Evolutionary conservation across 2,797 vertebrate species (phyloP).

Genomic region (Merluccius polli): DNA sequence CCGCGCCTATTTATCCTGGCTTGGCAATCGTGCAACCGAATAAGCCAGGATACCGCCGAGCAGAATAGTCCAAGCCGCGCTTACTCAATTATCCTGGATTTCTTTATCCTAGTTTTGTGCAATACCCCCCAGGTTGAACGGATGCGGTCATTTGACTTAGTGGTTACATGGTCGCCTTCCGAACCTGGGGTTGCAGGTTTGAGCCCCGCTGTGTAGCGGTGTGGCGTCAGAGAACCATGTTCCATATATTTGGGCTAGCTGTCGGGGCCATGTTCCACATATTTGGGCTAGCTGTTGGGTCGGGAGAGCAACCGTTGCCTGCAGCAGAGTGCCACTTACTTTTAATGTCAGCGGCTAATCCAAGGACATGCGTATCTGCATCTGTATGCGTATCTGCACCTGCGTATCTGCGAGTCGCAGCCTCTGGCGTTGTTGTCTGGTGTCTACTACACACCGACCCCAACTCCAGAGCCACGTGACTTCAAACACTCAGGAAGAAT

Average conservation of each 20-base stretch:
- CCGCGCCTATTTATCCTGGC: no score
- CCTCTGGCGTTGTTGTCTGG: neutral
- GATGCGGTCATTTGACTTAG: no score
- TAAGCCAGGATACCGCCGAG: no score
- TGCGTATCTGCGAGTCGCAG: constrained; percentile 27
- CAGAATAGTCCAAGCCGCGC: no score
- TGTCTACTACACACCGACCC: neutral
- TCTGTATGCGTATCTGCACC: constrained; percentile 32
- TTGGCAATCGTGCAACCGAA: no score
- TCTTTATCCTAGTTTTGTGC: no score
- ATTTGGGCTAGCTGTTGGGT: no score
- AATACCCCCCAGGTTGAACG: no score
- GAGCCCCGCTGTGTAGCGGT: neutral
- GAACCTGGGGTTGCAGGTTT: neutral
- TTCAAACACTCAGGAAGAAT: neutral
- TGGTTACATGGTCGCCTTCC: no score
- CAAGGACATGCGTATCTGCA: constrained; percentile 55
- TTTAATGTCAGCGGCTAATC: constrained; percentile 61
- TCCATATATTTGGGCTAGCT: no score
- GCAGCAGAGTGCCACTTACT: constrained; percentile 53
- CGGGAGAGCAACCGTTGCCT: constrained; percentile 28
- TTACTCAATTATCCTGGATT: no score
- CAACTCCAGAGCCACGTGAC: constrained; percentile 28
- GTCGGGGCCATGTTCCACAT: no score
- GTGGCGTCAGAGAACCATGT: neutral